Conservation (phyloP, 1,140 invertebrate species). For the Tetragonula clypearis region DNA sequence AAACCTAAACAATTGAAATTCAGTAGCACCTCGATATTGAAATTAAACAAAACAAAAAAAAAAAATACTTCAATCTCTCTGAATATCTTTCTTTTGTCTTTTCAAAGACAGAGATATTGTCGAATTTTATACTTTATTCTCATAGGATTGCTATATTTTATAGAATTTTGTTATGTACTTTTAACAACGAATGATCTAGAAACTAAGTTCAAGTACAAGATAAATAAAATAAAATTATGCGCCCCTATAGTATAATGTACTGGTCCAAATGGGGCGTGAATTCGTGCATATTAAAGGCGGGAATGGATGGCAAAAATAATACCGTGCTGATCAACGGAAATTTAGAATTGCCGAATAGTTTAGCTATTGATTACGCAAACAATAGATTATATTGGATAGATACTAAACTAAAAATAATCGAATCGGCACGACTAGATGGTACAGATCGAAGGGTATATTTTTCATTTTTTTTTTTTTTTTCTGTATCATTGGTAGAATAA, state of each 20-base stretch:
- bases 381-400: slow-evolving; percentile 91
- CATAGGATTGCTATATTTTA: neutral
- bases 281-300: slow-evolving; percentile 88
- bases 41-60: neutral
- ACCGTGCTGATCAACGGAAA: slow-evolving; percentile 78
- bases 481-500: too few species aligned
- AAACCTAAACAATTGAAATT: neutral
- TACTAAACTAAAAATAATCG: slow-evolving; percentile 87
- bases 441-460: slow-evolving; percentile 83
- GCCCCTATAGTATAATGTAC: slow-evolving; percentile 85
- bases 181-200: neutral
- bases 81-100: neutral
- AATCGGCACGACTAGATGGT: slow-evolving; percentile 89
- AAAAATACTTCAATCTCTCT: neutral
- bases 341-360: slow-evolving; percentile 93
- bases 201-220: neutral
- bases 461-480: neutral
- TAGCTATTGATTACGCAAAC: slow-evolving; percentile 93
- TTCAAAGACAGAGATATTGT: neutral
- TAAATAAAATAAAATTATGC: neutral
- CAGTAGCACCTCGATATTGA: neutral
- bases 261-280: slow-evolving; percentile 92
- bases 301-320: slow-evolving; percentile 91
- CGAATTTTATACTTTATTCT: neutral
- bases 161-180: neutral